Evolutionary conservation across 2,888 invertebrate species (phyloP).

Genomic region (Aplocera efformata): DNA sequence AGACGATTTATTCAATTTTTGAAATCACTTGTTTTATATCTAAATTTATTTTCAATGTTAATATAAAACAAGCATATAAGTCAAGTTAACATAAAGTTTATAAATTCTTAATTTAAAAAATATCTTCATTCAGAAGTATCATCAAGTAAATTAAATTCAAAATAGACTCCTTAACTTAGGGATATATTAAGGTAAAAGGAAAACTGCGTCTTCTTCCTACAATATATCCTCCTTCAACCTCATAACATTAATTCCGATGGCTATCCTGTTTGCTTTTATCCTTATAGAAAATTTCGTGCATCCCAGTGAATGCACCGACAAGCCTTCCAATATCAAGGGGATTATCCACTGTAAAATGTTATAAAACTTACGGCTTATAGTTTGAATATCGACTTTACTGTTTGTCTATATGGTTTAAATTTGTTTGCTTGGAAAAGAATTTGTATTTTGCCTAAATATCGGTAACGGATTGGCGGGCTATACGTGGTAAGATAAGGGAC

Average conservation of each 20-base stretch:
- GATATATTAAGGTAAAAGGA: no score
- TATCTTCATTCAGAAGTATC: no score
- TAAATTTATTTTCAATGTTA: no score
- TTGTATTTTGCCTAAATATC: slow-evolving; percentile 77
- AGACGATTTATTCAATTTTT: no score
- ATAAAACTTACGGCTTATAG: slow-evolving; percentile 46
- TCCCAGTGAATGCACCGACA: slow-evolving; percentile 75
- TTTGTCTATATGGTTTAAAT: slow-evolving; percentile 41
- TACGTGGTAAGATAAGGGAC: slow-evolving; percentile 67
- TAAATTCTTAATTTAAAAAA: no score
- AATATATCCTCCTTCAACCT: slow-evolving; percentile 31
- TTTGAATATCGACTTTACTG: slow-evolving; percentile 44
- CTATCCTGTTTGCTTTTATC: slow-evolving; percentile 80
- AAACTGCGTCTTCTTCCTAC: no score
- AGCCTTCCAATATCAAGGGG: slow-evolving; percentile 77
- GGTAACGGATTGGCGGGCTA: slow-evolving; percentile 75
- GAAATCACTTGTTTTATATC: no score
- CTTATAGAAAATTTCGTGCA: slow-evolving; percentile 80
- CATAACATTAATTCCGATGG: slow-evolving; percentile 67
- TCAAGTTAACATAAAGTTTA: no score
- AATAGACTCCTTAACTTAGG: no score
- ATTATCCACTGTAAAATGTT: slow-evolving; percentile 70
- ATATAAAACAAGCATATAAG: no score
- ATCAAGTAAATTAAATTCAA: no score
- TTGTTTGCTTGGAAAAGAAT: slow-evolving; percentile 47